Percentiles rank a stretch among this genome's conserved stretches.
Conservation (phyloP, 2,888 invertebrate species). For the Eristalis intricaria region DNA sequence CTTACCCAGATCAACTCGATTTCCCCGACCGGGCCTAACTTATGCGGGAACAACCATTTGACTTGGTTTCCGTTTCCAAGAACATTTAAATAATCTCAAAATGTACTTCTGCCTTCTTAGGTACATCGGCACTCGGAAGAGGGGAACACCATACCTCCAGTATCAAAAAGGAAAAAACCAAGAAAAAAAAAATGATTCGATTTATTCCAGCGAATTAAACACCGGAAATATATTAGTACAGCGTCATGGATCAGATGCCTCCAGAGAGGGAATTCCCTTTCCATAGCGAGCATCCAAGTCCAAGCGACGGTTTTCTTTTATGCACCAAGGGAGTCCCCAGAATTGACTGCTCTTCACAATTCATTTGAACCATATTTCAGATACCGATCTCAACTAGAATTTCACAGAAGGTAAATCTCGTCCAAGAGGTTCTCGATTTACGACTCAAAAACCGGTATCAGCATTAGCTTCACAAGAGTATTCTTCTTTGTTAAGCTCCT, state of each 20-base stretch:
- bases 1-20: too few relatives aligned
- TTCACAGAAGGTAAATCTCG: neutral
- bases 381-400: neutral
- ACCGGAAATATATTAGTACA: neutral
- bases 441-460: slow-evolving; percentile 15
- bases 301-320: neutral
- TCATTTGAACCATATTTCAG: neutral
- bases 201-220: neutral
- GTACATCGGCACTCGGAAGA: too few relatives aligned
- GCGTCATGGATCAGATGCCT: neutral
- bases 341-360: neutral
- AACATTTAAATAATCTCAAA: too few relatives aligned
- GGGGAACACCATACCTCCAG: too few relatives aligned
- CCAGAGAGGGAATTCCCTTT: neutral
- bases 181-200: too few relatives aligned
- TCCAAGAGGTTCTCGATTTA: neutral
- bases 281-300: neutral
- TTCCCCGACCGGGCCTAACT: too few relatives aligned
- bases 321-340: neutral
- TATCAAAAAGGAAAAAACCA: too few relatives aligned
- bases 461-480: slow-evolving; percentile 73
- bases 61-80: too few relatives aligned
- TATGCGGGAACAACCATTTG: too few relatives aligned
- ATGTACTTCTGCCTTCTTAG: too few relatives aligned
- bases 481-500: slow-evolving; percentile 72